Evolutionary conservation across 2,888 invertebrate species (phyloP).

Genomic region (Caenorhabditis japonica): DNA sequence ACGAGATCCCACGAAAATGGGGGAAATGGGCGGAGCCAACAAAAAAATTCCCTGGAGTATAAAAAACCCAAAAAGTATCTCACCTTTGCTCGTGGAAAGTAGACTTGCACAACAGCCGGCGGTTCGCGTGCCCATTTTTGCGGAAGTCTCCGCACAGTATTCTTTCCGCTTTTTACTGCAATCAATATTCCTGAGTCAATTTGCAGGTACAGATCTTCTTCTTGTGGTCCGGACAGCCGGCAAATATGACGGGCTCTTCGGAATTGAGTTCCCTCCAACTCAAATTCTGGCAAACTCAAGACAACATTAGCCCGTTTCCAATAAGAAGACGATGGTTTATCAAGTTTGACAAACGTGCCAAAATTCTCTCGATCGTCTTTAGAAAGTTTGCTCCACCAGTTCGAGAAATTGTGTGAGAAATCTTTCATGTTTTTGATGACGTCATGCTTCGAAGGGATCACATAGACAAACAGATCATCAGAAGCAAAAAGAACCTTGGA

Average conservation of each 20-base stretch:
- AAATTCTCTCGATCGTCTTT: not conserved
- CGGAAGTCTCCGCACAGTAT: not conserved
- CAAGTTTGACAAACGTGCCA: not conserved
- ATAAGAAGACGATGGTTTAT: too few species aligned
- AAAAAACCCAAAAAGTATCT: too few species aligned
- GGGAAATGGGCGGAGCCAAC: too few species aligned
- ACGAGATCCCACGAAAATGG: too few species aligned
- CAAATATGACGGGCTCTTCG: slow-evolving; percentile 30
- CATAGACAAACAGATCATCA: slow-evolving; percentile 1
- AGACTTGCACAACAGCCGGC: too few species aligned
- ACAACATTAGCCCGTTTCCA: slow-evolving; percentile 7
- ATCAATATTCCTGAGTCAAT: slow-evolving; percentile 20
- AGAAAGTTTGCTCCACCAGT: not conserved
- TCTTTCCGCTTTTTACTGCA: not conserved
- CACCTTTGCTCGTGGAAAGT: too few species aligned
- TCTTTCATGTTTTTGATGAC: not conserved
- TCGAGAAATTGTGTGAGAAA: not conserved
- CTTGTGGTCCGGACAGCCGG: not conserved
- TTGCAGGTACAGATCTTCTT: slow-evolving; percentile 10
- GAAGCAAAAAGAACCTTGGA: slow-evolving; percentile 14
- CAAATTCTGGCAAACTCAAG: slow-evolving; percentile 8
- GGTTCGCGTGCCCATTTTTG: not conserved
- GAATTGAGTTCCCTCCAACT: slow-evolving; percentile 8
- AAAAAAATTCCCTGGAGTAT: too few species aligned
- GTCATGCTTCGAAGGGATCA: not conserved